A percentile compares a stretch with the other conserved stretches of the same genome.
Conservation (phyloP, 2,797 vertebrate genomes). For the Aphelocoma californica region DNA sequence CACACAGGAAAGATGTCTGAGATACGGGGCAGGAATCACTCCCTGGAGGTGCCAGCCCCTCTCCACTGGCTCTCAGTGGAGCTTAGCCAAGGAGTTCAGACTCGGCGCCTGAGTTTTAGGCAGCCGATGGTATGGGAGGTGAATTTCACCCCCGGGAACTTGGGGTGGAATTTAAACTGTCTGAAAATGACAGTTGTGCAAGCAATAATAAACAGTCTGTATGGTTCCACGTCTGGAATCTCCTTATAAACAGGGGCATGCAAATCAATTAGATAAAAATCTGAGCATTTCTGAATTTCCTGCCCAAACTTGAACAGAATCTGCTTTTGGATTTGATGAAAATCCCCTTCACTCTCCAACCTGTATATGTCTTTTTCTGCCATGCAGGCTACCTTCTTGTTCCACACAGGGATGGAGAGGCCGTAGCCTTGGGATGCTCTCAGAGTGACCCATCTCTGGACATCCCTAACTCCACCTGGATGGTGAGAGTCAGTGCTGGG, state of each 20-base stretch:
- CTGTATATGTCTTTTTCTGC: background rate
- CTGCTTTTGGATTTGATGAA: slow-evolving; percentile 25
- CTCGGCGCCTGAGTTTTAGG: background rate
- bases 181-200: slow-evolving; percentile 64
- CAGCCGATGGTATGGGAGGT: slow-evolving; percentile 3
- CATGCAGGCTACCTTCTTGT: background rate
- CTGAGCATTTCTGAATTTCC: slow-evolving; percentile 43
- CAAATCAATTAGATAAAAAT: slow-evolving; percentile 67
- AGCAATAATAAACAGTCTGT: slow-evolving; percentile 46
- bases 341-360: background rate
- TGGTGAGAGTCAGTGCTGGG: background rate
- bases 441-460: background rate
- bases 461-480: background rate
- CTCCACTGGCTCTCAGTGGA: slow-evolving; percentile 9
- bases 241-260: slow-evolving; percentile 52
- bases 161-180: slow-evolving; percentile 31
- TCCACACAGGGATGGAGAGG: background rate
- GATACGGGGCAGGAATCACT: background rate
- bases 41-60: slow-evolving; percentile 18
- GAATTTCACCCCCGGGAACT: slow-evolving; percentile 42
- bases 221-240: slow-evolving; percentile 33
- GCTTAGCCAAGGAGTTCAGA: background rate
- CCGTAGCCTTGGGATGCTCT: background rate
- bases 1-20: background rate
- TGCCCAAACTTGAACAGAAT: slow-evolving; percentile 53